These are phyloP conservation scores for Ciona savignyi DNA, from an alignment of 23 tunicate genomes.

Conservation along the genomic window DNA sequence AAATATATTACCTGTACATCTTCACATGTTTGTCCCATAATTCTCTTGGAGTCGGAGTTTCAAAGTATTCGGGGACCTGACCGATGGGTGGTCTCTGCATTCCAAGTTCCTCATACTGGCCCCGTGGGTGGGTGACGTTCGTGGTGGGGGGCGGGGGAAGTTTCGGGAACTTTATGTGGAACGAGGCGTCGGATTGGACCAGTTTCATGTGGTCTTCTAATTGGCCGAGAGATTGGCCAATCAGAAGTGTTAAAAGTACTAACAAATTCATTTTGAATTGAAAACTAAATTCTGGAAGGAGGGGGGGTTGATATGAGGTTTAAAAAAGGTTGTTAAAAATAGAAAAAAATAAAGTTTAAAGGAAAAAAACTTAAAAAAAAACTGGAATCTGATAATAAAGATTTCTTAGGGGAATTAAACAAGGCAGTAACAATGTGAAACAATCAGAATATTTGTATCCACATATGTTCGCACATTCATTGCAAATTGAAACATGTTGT, in stretches of 20 bases:
- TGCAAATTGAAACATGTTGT: too few species aligned
- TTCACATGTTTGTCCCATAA: constrained; percentile 61
- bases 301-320: too few species aligned
- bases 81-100: constrained; percentile 49
- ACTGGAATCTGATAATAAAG: too few species aligned
- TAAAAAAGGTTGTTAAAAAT: too few species aligned
- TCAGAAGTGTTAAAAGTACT: background rate
- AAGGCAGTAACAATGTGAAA: too few species aligned
- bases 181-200: constrained; percentile 8
- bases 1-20: constrained; percentile 29
- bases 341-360: too few species aligned
- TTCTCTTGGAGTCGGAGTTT: constrained; percentile 39
- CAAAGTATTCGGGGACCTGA: constrained; percentile 53
- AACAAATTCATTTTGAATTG: background rate
- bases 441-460: too few species aligned
- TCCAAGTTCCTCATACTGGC: constrained; percentile 48
- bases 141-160: background rate
- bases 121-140: constrained; percentile 3
- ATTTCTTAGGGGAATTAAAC: too few species aligned
- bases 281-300: too few species aligned
- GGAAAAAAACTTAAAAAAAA: too few species aligned
- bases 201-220: background rate
- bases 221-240: background rate
- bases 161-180: constrained; percentile 17
- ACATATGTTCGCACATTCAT: too few species aligned